phyloP scores from a whole-genome alignment of 2,797 vertebrate species.

The Cercopithecus hamlyni region DNA sequence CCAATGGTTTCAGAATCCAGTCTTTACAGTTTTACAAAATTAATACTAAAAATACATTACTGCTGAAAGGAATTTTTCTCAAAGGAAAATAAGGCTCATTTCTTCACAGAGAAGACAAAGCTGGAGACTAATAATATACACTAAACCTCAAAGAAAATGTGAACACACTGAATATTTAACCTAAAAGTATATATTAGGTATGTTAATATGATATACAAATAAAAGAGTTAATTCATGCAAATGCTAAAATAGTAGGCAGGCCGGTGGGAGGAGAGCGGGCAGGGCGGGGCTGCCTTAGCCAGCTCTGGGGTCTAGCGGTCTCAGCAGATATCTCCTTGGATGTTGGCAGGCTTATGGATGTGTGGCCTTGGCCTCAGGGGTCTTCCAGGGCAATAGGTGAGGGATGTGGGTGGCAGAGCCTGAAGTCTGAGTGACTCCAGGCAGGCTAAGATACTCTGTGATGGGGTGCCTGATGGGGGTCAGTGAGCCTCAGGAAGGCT shows the following conservation, averaged over 20 bases:
- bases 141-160: background rate
- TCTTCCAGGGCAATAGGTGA: background rate
- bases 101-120: conserved; percentile 2
- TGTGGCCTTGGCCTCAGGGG: background rate
- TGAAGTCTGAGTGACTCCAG: background rate
- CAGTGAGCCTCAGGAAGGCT: background rate
- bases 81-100: background rate
- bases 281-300: background rate
- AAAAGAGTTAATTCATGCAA: background rate
- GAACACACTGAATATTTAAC: background rate
- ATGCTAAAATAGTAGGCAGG: background rate
- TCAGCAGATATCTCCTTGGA: background rate
- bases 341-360: background rate
- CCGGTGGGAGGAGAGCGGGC: background rate
- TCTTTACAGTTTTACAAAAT: conserved; percentile 52
- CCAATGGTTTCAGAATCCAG: background rate
- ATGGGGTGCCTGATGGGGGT: background rate
- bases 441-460: background rate
- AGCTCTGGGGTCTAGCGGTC: background rate
- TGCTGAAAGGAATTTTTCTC: background rate
- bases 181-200: background rate
- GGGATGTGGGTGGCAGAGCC: background rate
- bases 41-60: background rate
- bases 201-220: background rate
- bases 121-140: background rate